Percentiles rank a stretch among this genome's conserved stretches.
Evolutionary conservation across 1,140 invertebrate genomes (phyloP).

Genomic region (Caenorhabditis inopinata): DNA sequence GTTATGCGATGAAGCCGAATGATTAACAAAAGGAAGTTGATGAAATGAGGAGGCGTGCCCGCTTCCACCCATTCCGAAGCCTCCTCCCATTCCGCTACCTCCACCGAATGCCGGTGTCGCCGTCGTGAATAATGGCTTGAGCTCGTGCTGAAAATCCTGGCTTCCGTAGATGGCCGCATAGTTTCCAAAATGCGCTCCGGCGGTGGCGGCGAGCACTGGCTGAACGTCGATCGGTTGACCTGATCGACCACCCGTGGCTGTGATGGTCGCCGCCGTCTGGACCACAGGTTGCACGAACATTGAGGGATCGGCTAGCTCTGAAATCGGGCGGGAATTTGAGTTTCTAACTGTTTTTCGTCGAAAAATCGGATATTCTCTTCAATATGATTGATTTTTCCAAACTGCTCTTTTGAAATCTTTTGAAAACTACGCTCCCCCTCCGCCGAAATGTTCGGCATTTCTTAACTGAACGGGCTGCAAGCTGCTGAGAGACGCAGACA

Average conservation of each 20-base stretch:
- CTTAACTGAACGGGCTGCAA: too few relatives aligned
- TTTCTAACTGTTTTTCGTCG: too few relatives aligned
- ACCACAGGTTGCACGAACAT: background rate
- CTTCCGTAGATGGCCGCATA: conserved; percentile 40
- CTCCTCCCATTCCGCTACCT: conserved; percentile 19
- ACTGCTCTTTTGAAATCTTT: too few relatives aligned
- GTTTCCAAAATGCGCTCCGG: conserved; percentile 44
- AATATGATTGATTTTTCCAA: too few relatives aligned
- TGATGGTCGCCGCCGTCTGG: background rate
- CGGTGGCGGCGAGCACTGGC: conserved; percentile 50
- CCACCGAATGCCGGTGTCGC: conserved; percentile 13
- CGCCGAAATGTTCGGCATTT: too few relatives aligned
- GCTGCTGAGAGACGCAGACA: too few relatives aligned
- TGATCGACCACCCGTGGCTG: conserved; percentile 19
- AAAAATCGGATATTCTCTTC: too few relatives aligned
- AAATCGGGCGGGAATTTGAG: too few relatives aligned
- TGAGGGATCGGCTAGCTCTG: background rate
- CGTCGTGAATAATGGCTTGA: conserved; percentile 9
- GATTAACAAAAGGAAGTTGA: conserved; percentile 24
- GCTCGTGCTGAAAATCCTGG: conserved; percentile 21
- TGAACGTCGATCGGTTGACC: conserved; percentile 35
- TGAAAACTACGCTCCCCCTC: too few relatives aligned
- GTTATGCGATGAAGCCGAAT: background rate
- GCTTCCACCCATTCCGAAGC: conserved; percentile 27
- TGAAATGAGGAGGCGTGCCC: conserved; percentile 4